phyloP scores from a whole-genome alignment of 1,140 invertebrate genomes.

The Papilio helenus region DNA sequence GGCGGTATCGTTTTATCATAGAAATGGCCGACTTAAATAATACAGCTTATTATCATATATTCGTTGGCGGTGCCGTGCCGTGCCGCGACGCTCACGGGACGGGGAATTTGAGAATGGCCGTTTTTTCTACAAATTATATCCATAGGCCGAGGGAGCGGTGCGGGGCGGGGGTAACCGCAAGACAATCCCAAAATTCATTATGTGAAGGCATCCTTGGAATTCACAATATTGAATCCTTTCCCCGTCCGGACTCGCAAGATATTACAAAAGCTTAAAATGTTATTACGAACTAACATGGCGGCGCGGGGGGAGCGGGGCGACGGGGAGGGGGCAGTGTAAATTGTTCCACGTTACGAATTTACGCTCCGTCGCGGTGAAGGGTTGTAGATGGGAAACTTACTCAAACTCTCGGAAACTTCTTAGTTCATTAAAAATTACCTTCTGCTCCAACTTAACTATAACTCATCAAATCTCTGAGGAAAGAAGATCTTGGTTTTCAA shows the following conservation, averaged over 20 bases:
- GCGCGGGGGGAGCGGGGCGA: not conserved
- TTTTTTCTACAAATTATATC: slow-evolving; percentile 57
- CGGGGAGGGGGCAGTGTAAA: slow-evolving; percentile 41
- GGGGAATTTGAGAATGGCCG: slow-evolving; percentile 48
- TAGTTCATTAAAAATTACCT: slow-evolving; percentile 40
- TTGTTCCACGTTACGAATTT: slow-evolving; percentile 42
- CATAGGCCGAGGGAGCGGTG: slow-evolving; percentile 51
- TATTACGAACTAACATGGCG: slow-evolving; percentile 64
- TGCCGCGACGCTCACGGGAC: slow-evolving; percentile 61
- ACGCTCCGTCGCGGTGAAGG: slow-evolving; percentile 20
- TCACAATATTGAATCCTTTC: slow-evolving; percentile 81
- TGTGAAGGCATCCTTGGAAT: slow-evolving; percentile 77
- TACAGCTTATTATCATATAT: slow-evolving; percentile 76
- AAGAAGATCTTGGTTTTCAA: not conserved
- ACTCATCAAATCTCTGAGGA: not conserved
- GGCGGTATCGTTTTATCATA: slow-evolving; percentile 77
- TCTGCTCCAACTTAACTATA: slow-evolving; percentile 31
- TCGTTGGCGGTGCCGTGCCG: slow-evolving; percentile 69
- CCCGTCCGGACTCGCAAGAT: slow-evolving; percentile 54
- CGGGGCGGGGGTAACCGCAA: slow-evolving; percentile 71
- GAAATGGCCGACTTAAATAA: slow-evolving; percentile 80
- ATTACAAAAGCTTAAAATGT: slow-evolving; percentile 64
- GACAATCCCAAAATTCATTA: slow-evolving; percentile 81
- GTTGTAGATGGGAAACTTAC: slow-evolving; percentile 14
- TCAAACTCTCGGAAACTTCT: slow-evolving; percentile 19